Base-by-base conservation (phyloP, 2,797 vertebrate species). In the Toxotes lorentzi region DNA sequence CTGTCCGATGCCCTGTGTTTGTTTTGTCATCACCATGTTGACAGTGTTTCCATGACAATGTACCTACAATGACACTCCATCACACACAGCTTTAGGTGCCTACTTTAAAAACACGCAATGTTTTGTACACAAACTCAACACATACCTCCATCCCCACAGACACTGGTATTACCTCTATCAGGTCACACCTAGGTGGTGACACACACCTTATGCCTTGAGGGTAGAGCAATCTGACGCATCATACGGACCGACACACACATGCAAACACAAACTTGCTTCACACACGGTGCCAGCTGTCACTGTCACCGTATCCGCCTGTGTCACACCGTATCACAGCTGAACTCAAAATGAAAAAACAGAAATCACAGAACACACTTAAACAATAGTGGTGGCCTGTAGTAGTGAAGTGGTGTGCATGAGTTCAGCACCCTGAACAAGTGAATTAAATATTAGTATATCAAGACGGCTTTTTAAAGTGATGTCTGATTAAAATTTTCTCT, bases 151-250 rank as follows among this genome's bases (percentile, higher is more conserved):
- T 45, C 43, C 34, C 57, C 73, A 61, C 43, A 68, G 41, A 73
- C 61, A 58, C 24, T 9, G 59, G 58, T 76, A 63, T 76, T 62
- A 50, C 75, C 73, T 83, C 65, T 53, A 73, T 86, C 82, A 72
- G 85, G 84, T 88, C 78, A 81, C 78, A 86, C 84, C 74, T 81
- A 43, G 61, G 30, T 70, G 53, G 72, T 73, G 84, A 86, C 86
- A 78, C 73, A 78, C 73, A 82, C 80, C 76, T 62, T 82, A 81
- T 76, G 78, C 60, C 53, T 73, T 62, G 62, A 73, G 64, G 86
- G 60, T 71, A 32, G 21, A 81, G 62, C 59, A 70, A 70, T 61
- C 70, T 81, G 82, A 87, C 86, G 87, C 50, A 71, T 79, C 74
- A 67, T 45, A 70, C 38, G 1, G 21, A 70, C 69, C 50, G 14